Evolutionary conservation across 2,888 invertebrate genomes (phyloP).

Genomic region (Leistus spinibarbis): DNA sequence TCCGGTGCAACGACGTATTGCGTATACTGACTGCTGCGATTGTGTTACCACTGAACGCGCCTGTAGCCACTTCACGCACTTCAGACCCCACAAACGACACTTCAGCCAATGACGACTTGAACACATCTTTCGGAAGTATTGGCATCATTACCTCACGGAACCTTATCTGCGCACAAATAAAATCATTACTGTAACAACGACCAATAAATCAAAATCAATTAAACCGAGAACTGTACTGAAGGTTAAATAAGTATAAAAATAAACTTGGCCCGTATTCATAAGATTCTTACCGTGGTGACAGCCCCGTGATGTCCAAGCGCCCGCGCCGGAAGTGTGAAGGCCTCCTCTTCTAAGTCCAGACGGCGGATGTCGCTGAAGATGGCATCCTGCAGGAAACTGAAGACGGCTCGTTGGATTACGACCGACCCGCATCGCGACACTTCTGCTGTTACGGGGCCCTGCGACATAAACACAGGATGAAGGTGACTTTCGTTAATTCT

Average conservation of each 20-base stretch:
- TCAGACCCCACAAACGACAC: constrained; percentile 63
- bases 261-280: not conserved
- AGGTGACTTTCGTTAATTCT: no score
- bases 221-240: no score
- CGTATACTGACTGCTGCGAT: constrained; percentile 67
- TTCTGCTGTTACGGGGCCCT: constrained; percentile 68
- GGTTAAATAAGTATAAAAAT: not conserved
- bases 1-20: constrained; percentile 65
- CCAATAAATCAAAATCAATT: no score
- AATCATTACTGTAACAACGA: no score
- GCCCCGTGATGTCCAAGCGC: constrained; percentile 69
- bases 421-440: constrained; percentile 65
- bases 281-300: constrained; percentile 56
- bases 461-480: no score
- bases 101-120: constrained; percentile 68
- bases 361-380: constrained; percentile 63
- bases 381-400: constrained; percentile 69
- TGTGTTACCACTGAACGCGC: constrained; percentile 71
- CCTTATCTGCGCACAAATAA: constrained; percentile 69
- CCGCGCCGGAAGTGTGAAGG: constrained; percentile 67
- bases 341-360: constrained; percentile 63
- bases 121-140: constrained; percentile 66
- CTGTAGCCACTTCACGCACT: constrained; percentile 63
- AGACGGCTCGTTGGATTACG: constrained; percentile 66
- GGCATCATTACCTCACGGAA: constrained; percentile 66